Evolutionary conservation across 2,888 invertebrate species (phyloP).

Genomic region (Pollenia angustigena): DNA sequence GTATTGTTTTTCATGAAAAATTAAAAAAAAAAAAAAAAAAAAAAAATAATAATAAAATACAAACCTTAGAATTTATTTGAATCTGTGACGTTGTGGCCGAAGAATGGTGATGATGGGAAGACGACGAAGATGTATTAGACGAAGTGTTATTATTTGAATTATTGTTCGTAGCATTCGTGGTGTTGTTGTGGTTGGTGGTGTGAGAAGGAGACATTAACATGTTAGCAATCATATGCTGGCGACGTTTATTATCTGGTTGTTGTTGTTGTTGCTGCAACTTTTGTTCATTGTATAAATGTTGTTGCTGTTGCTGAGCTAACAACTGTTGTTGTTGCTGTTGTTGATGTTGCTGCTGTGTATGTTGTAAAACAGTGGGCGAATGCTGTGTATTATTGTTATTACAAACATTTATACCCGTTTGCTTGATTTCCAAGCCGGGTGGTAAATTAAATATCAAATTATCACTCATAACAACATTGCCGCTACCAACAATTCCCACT

Average conservation of each 20-base stretch:
- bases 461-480: constrained; percentile 77
- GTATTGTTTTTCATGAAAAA: neutral
- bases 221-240: constrained; percentile 82
- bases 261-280: constrained; percentile 73
- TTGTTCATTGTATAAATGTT: constrained; percentile 73
- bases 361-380: constrained; percentile 75
- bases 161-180: constrained; percentile 52
- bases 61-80: constrained; percentile 84
- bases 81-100: constrained; percentile 83
- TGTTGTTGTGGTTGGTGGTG: constrained; percentile 69
- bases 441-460: constrained; percentile 82
- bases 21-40: constrained; percentile 69
- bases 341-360: constrained; percentile 78
- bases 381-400: constrained; percentile 56
- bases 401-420: constrained; percentile 73
- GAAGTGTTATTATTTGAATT: constrained; percentile 64
- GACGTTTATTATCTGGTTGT: constrained; percentile 77
- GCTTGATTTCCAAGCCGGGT: constrained; percentile 81
- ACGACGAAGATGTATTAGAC: constrained; percentile 74
- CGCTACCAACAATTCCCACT: constrained; percentile 56
- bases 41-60: constrained; percentile 81
- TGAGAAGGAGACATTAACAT: constrained; percentile 84
- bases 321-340: constrained; percentile 69
- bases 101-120: constrained; percentile 75
- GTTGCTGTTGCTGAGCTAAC: constrained; percentile 63